Evolutionary conservation across 2,888 invertebrate species (phyloP), one percentile per base, ranked within the genome.

Genomic region (Idaea biselata): DNA sequence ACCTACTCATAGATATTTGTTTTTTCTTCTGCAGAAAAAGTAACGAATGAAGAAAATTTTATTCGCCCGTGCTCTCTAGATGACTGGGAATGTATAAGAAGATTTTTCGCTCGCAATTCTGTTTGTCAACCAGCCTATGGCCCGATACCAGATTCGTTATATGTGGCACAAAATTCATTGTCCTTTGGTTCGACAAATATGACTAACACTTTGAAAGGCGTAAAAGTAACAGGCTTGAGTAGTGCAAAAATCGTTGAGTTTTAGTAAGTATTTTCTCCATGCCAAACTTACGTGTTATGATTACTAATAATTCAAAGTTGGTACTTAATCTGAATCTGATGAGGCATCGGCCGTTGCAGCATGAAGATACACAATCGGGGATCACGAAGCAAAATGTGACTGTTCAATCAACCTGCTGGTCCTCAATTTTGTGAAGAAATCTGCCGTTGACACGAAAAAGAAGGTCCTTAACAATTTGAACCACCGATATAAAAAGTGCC

Each of bases 61-160:
- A 1, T 44, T 44, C 63, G 67, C 14, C 67, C 67, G 2, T 67
- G 67, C 55, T 31, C 64, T 25, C 16, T 59, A 3, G 31, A 58
- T 14, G 64, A 67, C n/a, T 60, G 63, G 60, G 25, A 62, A n/a
- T 65, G 67, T 18, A 62, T 67, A 25, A 59, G 67, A 16, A 58
- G 61, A 33, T 64, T 60, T 54, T 63, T 67, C 17, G 61, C 61
- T 7, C 56, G 58, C 14, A 64, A 63, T 54, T 55, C 63, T 11
- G 44, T 56, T 18, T 67, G 64, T 17, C 55, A 53, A 44, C 58
- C 64, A 0, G n/a, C 64, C 0, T 63, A 61, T 31, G 67, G 64
- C 1, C 63, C 58, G 4, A 55, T 59, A 11, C 61, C 67, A 4
- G 64, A 67, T 25, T 64, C 67, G 1, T 31, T 67, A 5, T 55